Base-by-base conservation (phyloP, 1,140 invertebrate genomes). In the Caerostris darwini region DNA sequence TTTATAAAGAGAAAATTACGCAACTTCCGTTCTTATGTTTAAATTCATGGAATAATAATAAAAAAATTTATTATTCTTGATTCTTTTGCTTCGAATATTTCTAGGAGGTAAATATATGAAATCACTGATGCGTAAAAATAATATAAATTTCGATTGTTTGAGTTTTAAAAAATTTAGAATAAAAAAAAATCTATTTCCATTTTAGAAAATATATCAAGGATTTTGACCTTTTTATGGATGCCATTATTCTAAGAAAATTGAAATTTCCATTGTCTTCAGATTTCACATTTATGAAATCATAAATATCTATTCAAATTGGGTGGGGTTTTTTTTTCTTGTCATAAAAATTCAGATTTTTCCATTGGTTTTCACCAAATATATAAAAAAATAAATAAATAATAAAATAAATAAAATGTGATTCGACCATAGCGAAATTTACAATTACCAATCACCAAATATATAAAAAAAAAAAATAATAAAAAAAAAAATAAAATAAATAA, bases 71-170 rank as follows among this genome's bases (percentile, higher is more conserved):
- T 5, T 12, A 77, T 77, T 50, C 34, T 77, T 77, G 14, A 77
- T 77, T 12, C 34, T 77, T 50, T 53, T 77, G 34, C 34, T 50
- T 53, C 71, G 53, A 53, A 67, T 34, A 34, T 34, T 34, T 5
- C 69, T 53, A 50, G 34, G 34, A 77, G 61, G 71, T 77, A 77
- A 77, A 5, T 77, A 34, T 34, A 34, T 1, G 10, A 12, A 34
- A 10, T 12, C 34, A 53, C 50, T 34, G 71, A 77, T 77, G 71
- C 71, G 34, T 19, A 77, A 34, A 77, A 77, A 53, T 77, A 34
- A 77, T 34, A 50, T 50, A 77, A 77, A 50, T 77, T 77, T 77
- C 71, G 71, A 77, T 77, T 77, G 71, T 77, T 12, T 77, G 71
- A 77, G 53, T 77, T 77, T 77, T 53, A 77, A 50, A 77, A 77